Evolutionary conservation across 2,113 vertebrate genomes (phyloP), one percentile per base, ranked within the genome.

Genomic region (Paralichthys olivaceus): DNA sequence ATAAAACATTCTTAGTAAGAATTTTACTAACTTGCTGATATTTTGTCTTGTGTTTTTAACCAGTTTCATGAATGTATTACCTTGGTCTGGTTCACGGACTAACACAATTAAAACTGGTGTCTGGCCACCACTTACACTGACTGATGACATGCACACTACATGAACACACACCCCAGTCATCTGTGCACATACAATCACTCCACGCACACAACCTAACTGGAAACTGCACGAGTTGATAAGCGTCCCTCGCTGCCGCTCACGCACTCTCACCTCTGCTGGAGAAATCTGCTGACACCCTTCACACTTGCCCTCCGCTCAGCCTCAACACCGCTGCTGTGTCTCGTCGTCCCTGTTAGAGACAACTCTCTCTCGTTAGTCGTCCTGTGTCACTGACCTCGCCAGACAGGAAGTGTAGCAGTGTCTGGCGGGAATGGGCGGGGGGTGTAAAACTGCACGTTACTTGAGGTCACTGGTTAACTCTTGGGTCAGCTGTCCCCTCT

Each of bases 1-100:
- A 95, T 95, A 95, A 95, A 95, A 95, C 94, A 94, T 95, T 95
- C 94, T 95, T 95, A 95, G 94, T 95, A 95, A 93, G 94, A 95
- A 95, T 95, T 95, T 95, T 95, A 95, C 95, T 95, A 95, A 95
- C 94, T 94, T 94, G 95, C 95, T 95, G 94, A 94, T 93, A 92
- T 94, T 94, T 94, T 93, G 93, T 95, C 93, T 94, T 95, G 93
- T 95, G 93, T 94, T 93, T 93, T 94, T 95, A 95, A 95, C 94
- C 94, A 91, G 87, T 94, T 91, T 93, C 92, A 91, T 95, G 92
- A 95, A 94, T 94, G 93, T 94, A 94, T 93, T 85, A 91, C 91
- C 87, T 84, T 88, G 91, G 93, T 94, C 94, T 95, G 94, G 93
- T 93, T 95, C 93, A 94, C 93, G 91, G 93, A 95, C 94, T 95